phyloP scores from a whole-genome alignment of 2,797 vertebrate species.

The Numenius phaeopus region DNA sequence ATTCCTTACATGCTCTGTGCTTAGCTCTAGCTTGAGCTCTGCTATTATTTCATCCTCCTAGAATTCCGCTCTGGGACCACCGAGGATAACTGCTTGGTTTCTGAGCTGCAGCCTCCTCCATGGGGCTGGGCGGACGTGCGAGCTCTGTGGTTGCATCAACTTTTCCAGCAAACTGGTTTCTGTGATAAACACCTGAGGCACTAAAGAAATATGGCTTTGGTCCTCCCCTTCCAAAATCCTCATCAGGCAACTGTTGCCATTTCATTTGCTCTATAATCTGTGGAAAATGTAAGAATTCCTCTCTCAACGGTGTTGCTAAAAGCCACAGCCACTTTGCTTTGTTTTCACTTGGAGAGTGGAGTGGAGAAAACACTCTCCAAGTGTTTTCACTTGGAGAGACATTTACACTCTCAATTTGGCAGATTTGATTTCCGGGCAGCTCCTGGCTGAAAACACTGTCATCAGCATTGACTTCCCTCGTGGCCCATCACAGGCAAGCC shows the following conservation, averaged over 20 bases:
- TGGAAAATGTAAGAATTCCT: neutral
- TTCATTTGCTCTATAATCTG: neutral
- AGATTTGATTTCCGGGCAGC: neutral
- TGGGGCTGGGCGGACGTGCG: rapidly evolving
- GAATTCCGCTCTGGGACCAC: neutral
- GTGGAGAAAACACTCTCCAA: no score
- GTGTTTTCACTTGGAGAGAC: neutral
- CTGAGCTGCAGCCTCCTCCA: neutral
- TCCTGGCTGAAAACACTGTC: neutral
- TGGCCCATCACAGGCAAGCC: neutral
- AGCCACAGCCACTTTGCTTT: neutral
- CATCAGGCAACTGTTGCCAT: neutral
- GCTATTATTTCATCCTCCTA: neutral
- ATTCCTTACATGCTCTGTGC: neutral
- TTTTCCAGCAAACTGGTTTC: neutral
- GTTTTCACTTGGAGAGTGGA: neutral
- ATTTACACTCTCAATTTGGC: neutral
- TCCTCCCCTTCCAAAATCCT: neutral
- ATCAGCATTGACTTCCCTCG: neutral
- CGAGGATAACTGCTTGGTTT: neutral
- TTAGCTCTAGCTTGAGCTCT: neutral
- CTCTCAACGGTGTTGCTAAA: slow-evolving; percentile 5
- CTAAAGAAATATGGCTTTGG: neutral
- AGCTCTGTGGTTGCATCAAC: neutral
- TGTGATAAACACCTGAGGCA: neutral